Evolutionary conservation across 2,888 invertebrate species (phyloP), one percentile per base, ranked within the genome.

Genomic region (Pheosia tremula): DNA sequence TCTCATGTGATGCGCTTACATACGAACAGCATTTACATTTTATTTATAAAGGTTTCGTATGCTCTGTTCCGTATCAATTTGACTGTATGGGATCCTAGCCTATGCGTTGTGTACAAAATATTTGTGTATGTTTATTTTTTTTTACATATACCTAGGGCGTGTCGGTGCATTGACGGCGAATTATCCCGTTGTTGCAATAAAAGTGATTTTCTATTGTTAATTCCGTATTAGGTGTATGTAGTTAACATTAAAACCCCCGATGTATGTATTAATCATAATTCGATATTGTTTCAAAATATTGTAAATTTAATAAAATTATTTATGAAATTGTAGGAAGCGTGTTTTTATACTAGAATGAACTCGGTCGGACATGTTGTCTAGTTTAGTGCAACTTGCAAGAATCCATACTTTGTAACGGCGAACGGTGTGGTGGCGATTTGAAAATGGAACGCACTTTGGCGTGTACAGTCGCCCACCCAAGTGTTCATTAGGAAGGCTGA

Each of bases 241-340:
- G 72, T 81, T 83, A 82, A 79, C 81, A 82, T 77, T 81, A 81
- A 80, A 74, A 24, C 24, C 78, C 82, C 53, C 53, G 24, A 10
- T 81, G 82, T 83, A 80, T 88, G 86, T 88, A 84, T 70, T 90
- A 85, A 84, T 79, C 77, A 74, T 79, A 81, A 79, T 83, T 80
- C 75, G 83, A 84, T 84, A 80, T 83, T 81, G 79, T 78, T 81
- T 85, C 74, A 43, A 43, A 71, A 49, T 77, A 84, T 82, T 90
- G 88, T 90, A 89, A 86, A 89, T 53, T 85, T 87, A 71, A 84
- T 83, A 83, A 74, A 83, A 81, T 82, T 88, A 89, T 89, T 87
- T 89, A 87, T 89, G 79, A 86, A 87, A 83, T 84, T 84, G 73
- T 85, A 87, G 80, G 75, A 84, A 81, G 79, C 79, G 73, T 77